A percentile compares a stretch with the other conserved stretches of the same genome.
Conservation (phyloP, 2,888 invertebrate species). For the Brachypterus glaber region DNA sequence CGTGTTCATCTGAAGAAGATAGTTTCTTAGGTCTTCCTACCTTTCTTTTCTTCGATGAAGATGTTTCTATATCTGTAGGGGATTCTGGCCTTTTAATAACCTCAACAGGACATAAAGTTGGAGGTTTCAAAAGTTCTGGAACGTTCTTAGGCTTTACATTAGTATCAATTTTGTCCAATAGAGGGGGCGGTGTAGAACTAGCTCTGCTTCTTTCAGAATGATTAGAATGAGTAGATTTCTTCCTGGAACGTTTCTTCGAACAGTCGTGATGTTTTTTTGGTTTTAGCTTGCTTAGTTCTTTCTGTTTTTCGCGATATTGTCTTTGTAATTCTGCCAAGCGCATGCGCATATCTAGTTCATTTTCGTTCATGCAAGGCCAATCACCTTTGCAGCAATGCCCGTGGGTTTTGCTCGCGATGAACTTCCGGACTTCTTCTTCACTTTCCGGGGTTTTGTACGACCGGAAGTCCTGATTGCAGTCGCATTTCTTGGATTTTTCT, state of each 20-base stretch:
- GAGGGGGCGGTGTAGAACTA: conserved; percentile 31
- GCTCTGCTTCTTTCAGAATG: conserved; percentile 30
- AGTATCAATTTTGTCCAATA: conserved; percentile 34
- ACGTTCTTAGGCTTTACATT: conserved; percentile 25
- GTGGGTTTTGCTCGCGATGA: conserved; percentile 34
- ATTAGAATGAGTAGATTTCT: conserved; percentile 35
- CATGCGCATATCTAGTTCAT: conserved; percentile 74
- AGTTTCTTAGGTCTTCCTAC: conserved; percentile 72
- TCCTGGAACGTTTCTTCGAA: conserved; percentile 43
- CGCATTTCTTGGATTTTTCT: conserved; percentile 24
- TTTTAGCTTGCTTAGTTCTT: conserved; percentile 64
- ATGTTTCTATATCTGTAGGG: not conserved
- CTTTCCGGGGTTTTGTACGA: conserved; percentile 39
- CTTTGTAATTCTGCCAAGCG: conserved; percentile 71
- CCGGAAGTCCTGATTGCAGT: conserved; percentile 28
- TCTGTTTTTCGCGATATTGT: conserved; percentile 74
- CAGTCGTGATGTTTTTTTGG: conserved; percentile 43
- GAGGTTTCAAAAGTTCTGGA: conserved; percentile 37
- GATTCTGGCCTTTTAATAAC: conserved; percentile 11
- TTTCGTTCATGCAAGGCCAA: conserved; percentile 52
- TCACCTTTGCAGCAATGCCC: conserved; percentile 31
- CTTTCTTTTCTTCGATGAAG: conserved; percentile 66
- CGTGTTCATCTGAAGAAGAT: conserved; percentile 46
- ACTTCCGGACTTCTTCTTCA: conserved; percentile 38
- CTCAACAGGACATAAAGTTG: conserved; percentile 34